Evolutionary conservation across 1,140 invertebrate genomes (phyloP).

Genomic region (Choristoneura fumiferana): DNA sequence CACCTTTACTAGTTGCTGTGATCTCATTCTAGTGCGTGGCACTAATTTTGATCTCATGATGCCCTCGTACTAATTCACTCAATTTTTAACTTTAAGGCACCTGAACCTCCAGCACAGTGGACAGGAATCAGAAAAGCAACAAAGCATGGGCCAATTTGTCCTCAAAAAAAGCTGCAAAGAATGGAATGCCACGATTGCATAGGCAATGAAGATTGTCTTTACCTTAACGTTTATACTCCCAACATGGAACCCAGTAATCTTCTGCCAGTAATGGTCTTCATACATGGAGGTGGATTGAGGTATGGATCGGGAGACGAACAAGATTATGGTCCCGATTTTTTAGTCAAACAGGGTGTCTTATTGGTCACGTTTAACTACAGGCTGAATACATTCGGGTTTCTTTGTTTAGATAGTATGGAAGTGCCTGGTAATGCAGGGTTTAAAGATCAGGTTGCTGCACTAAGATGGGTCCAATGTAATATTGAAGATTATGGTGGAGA

Average conservation of each 20-base stretch:
- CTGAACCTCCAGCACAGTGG: slow-evolving; percentile 71
- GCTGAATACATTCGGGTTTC: slow-evolving; percentile 59
- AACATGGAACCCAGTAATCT: slow-evolving; percentile 49
- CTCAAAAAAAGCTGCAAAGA: slow-evolving; percentile 50
- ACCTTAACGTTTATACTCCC: slow-evolving; percentile 81
- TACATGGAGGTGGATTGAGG: slow-evolving; percentile 82
- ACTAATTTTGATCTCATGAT: too few species aligned
- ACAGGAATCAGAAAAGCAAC: slow-evolving; percentile 71
- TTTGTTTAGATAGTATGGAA: slow-evolving; percentile 68
- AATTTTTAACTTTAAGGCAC: slow-evolving; percentile 59
- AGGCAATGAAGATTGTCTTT: slow-evolving; percentile 80
- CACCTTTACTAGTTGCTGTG: too few species aligned
- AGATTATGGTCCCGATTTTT: slow-evolving; percentile 79
- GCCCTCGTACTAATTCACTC: too few species aligned
- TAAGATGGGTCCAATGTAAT: too few species aligned
- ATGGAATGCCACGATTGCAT: slow-evolving; percentile 41
- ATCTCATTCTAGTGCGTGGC: too few species aligned
- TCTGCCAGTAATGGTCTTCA: slow-evolving; percentile 81
- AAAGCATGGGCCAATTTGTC: slow-evolving; percentile 65
- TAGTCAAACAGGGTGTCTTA: slow-evolving; percentile 80
- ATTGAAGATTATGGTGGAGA: too few species aligned
- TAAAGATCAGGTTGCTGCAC: slow-evolving; percentile 80
- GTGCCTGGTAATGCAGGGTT: slow-evolving; percentile 80
- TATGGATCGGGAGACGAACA: slow-evolving; percentile 74
- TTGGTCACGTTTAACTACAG: slow-evolving; percentile 82